Base-by-base conservation (phyloP, 2,113 vertebrate species). In the Psittacula cyanocephala region DNA sequence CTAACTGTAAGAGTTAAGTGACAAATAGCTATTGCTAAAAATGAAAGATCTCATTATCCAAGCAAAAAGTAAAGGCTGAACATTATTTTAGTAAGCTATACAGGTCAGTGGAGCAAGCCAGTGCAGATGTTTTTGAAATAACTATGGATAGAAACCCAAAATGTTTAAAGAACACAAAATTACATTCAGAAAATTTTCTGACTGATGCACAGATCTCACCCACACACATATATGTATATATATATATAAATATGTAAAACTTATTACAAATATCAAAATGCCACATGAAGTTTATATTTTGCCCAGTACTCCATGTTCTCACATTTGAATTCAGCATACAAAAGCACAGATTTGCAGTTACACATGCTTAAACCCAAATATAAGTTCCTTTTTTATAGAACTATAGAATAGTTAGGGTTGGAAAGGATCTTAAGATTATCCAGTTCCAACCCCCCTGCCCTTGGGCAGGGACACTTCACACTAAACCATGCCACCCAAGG, bases 331-430 rank as follows among this genome's bases (percentile, higher is more conserved):
- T 68, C 62, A 75, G 15, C 15, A 62, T n/a, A 44, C 19, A 64
- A 72, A 76, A 70, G 47, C 0, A 0, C 0, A 72, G 23, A 33
- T 79, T 65, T 35, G 44, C 35, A 46, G 28, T 20, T 53, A 55
- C 31, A 65, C 3, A 23, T 0, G 0, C 11, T 85, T 62, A 89
- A 75, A 20, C 11, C 24, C 47, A 41, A 62, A 62, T 41, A 64
- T 0, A 77, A 28, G 3, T 24, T 91, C 28, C 79, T 57, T 17
- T 24, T 24, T 72, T 37, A 80, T 47, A 47, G 20, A 47, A 47
- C 22, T 20, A 47, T 47, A 47, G 20, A 46, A 20, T 46, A 20
- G 19, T 47, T 22, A 47, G 20, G 11, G 46, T 47, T 47, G 20
- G 46, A 23, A 47, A 47, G 46, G 46, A 47, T 20, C 46, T 47